phyloP scores from a whole-genome alignment of 2,113 vertebrate species.

The Sceloporus tristichus region DNA sequence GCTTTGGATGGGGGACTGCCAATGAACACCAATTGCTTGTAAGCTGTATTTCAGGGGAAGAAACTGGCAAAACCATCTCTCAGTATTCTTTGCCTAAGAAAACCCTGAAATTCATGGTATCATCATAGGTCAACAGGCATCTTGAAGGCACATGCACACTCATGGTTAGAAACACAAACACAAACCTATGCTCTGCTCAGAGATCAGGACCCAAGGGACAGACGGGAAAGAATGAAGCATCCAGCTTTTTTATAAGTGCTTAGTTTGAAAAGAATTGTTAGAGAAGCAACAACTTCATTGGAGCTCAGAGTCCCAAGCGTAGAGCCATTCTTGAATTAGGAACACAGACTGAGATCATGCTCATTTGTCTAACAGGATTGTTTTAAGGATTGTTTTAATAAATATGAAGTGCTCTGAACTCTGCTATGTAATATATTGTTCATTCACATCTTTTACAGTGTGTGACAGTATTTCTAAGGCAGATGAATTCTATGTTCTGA shows the following conservation, averaged over 20 bases:
- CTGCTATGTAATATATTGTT: background rate
- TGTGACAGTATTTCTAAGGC: slow-evolving; percentile 19
- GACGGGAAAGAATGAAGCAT: background rate
- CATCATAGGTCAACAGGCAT: no score
- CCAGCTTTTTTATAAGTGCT: background rate
- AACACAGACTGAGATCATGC: background rate
- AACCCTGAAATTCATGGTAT: no score
- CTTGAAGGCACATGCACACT: no score
- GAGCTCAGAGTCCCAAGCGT: background rate
- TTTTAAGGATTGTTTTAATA: background rate
- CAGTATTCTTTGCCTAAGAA: no score
- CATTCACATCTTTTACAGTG: background rate
- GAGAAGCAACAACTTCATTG: background rate
- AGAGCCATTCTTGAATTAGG: background rate
- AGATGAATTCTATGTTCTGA: background rate
- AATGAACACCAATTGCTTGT: no score
- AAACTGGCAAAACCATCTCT: no score
- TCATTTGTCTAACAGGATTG: slow-evolving; percentile 14
- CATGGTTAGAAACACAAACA: no score
- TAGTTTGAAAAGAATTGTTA: background rate
- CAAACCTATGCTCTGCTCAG: no score
- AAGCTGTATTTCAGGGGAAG: no score
- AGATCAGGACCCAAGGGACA: background rate
- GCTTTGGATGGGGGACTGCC: no score
- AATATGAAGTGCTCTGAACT: background rate